Conservation (phyloP, 2,797 vertebrate species). For the Pelodytes ibericus region DNA sequence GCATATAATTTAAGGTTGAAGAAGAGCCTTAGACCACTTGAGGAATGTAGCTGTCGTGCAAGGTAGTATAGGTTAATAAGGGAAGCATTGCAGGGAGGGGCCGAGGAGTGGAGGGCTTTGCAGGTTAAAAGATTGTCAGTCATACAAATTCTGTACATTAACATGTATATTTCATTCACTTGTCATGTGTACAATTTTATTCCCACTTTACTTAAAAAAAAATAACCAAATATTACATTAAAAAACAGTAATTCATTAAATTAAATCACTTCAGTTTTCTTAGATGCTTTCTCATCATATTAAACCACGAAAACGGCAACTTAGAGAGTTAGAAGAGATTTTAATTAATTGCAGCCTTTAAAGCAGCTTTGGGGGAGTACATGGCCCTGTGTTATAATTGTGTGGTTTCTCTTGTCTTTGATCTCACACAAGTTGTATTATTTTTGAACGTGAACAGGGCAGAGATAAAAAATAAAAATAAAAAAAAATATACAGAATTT, state of each 20-base stretch:
- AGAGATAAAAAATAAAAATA: conserved; percentile 1
- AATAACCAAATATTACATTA: conserved; percentile 27
- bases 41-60: too few relatives aligned
- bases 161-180: too few relatives aligned
- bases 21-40: too few relatives aligned
- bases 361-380: conserved; percentile 47
- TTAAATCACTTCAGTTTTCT: conserved; percentile 46
- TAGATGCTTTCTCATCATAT: conserved; percentile 44
- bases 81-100: too few relatives aligned
- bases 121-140: too few relatives aligned
- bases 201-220: too few relatives aligned
- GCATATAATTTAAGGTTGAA: too few relatives aligned
- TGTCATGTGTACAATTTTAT: too few relatives aligned
- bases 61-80: too few relatives aligned
- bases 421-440: conserved; percentile 45
- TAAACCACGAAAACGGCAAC: conserved; percentile 35
- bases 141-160: too few relatives aligned
- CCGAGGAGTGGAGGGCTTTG: too few relatives aligned
- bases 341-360: conserved; percentile 54
- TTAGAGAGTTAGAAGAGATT: conserved; percentile 51
- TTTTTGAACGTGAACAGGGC: conserved; percentile 46
- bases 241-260: conserved; percentile 43
- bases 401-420: conserved; percentile 45
- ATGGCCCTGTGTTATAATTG: conserved; percentile 40
- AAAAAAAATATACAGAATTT: background rate